These are phyloP conservation scores for Drymonia ruficornis DNA, from an alignment of 2,888 invertebrate species.

Conservation along the genomic window DNA sequence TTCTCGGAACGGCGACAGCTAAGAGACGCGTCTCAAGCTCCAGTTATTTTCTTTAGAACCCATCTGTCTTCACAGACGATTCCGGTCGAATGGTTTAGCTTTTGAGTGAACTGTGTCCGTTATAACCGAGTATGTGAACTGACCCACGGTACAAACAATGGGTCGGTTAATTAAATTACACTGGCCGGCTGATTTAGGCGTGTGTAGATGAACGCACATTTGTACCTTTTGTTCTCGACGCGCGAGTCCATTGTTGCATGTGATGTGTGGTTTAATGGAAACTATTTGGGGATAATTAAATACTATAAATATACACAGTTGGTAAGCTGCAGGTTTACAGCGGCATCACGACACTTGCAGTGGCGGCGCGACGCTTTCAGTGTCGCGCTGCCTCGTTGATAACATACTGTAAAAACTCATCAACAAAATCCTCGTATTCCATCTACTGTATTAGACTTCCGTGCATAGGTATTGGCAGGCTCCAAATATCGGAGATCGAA, in stretches of 20 bases:
- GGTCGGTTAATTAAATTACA: constrained; percentile 2
- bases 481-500: background rate
- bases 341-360: no score
- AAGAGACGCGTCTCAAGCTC: constrained; percentile 1
- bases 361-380: no score
- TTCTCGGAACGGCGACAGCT: background rate
- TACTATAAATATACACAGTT: no score
- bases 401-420: background rate
- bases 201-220: background rate
- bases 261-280: background rate
- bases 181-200: background rate
- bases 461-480: background rate
- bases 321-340: no score
- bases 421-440: background rate
- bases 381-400: no score
- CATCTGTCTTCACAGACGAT: background rate
- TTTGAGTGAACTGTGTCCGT: background rate
- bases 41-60: background rate
- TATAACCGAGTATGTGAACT: background rate
- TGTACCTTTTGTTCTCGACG: constrained; percentile 1
- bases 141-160: constrained; percentile 1
- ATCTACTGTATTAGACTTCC: background rate
- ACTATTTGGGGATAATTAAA: no score
- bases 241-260: background rate
- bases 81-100: background rate